Evolutionary conservation across 2,797 vertebrate species (phyloP).

Genomic region (Gallinago stenura): DNA sequence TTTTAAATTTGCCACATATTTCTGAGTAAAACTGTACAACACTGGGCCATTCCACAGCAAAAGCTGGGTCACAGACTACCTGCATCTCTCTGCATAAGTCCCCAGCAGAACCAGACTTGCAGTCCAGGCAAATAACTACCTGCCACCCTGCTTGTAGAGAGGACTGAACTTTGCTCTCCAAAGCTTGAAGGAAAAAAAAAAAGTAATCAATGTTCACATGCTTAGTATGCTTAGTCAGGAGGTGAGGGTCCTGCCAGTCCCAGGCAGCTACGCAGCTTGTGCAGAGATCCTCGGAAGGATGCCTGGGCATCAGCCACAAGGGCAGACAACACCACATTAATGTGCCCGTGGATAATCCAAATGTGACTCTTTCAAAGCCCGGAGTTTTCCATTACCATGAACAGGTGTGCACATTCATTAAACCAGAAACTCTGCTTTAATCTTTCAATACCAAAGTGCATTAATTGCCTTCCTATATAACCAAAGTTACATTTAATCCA

Average conservation of each 20-base stretch:
- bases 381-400: fast-evolving
- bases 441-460: neutral
- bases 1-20: neutral
- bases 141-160: neutral
- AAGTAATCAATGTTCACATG: fast-evolving
- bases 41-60: neutral
- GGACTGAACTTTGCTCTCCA: neutral
- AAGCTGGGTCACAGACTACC: neutral
- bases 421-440: neutral
- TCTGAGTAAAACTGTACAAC: neutral
- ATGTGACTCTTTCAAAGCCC: neutral
- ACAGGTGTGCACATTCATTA: no score
- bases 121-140: neutral
- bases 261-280: fast-evolving
- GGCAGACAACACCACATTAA: fast-evolving
- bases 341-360: fast-evolving
- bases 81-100: fast-evolving
- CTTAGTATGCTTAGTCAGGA: neutral
- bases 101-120: neutral
- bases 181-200: neutral
- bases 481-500: neutral
- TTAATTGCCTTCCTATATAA: neutral
- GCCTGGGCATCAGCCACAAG: fast-evolving
- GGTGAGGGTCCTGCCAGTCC: neutral
- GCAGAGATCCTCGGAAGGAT: neutral